phyloP scores from a whole-genome alignment of 2,797 vertebrate species.

The Oophaga sylvatica region DNA sequence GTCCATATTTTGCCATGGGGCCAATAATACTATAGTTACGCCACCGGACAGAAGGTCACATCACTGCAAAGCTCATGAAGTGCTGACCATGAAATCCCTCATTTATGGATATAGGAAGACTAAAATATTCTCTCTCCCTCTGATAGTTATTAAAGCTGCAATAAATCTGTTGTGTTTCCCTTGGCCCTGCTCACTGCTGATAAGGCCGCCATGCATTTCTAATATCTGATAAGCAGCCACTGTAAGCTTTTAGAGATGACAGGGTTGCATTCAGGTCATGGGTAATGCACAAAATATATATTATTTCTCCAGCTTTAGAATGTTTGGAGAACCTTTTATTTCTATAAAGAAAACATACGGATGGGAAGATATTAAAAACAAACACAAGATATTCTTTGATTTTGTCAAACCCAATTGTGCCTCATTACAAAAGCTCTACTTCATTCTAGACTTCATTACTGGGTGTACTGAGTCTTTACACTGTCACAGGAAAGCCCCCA shows the following conservation, averaged over 20 bases:
- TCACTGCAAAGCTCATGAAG: not conserved
- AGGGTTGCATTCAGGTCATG: slow-evolving; percentile 44
- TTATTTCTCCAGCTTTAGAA: slow-evolving; percentile 26
- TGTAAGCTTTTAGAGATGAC: slow-evolving; percentile 48
- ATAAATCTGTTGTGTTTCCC: slow-evolving; percentile 48
- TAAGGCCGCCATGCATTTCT: slow-evolving; percentile 42
- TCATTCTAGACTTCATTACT: not conserved
- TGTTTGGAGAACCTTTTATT: slow-evolving; percentile 53
- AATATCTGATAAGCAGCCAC: slow-evolving; percentile 53
- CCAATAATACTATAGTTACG: no score
- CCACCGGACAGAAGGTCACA: not conserved
- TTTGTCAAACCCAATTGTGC: not conserved
- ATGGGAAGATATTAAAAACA: slow-evolving; percentile 72
- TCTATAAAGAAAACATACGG: slow-evolving; percentile 69
- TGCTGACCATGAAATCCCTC: not conserved
- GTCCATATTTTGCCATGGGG: no score
- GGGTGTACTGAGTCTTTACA: not conserved
- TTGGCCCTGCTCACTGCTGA: slow-evolving; percentile 36
- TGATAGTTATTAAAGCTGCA: slow-evolving; percentile 41
- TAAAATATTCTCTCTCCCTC: not conserved
- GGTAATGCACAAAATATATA: slow-evolving; percentile 32
- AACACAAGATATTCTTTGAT: slow-evolving; percentile 59
- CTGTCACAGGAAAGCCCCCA: not conserved
- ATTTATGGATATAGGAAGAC: slow-evolving; percentile 17
- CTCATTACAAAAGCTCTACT: not conserved